Evolutionary conservation across 2,113 vertebrate genomes (phyloP).

Genomic region (Trachemys scripta): DNA sequence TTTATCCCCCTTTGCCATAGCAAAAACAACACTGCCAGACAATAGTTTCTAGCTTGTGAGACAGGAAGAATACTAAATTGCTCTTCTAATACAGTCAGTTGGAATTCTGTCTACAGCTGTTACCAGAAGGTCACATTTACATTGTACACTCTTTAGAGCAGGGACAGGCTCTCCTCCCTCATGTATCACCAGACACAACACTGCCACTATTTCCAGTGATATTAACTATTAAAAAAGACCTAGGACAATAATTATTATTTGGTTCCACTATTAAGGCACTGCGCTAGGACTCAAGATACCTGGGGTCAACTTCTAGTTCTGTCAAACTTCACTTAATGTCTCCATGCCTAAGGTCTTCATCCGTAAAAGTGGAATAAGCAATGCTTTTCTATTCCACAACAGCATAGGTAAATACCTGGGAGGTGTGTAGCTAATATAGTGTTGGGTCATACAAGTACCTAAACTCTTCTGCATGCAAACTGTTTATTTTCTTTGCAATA

Average conservation of each 20-base stretch:
- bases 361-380: conserved; percentile 47
- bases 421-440: conserved; percentile 42
- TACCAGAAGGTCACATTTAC: not conserved
- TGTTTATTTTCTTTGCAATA: conserved; percentile 64
- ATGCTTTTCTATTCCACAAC: conserved; percentile 23
- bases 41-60: conserved; percentile 1
- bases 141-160: not conserved
- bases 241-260: not conserved
- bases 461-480: conserved; percentile 39
- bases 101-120: not conserved
- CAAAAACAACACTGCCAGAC: not conserved
- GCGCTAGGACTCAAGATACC: not conserved
- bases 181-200: not conserved
- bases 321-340: not conserved
- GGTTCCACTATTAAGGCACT: not conserved
- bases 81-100: not conserved
- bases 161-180: accelerated
- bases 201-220: accelerated
- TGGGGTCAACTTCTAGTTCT: not conserved
- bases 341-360: not conserved
- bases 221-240: accelerated
- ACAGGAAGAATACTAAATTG: conserved; percentile 3
- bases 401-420: conserved; percentile 48
- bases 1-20: accelerated
- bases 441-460: conserved; percentile 36